These are phyloP conservation scores for Cichladusa arquata DNA, from an alignment of 2,113 vertebrate genomes.

Conservation along the genomic window DNA sequence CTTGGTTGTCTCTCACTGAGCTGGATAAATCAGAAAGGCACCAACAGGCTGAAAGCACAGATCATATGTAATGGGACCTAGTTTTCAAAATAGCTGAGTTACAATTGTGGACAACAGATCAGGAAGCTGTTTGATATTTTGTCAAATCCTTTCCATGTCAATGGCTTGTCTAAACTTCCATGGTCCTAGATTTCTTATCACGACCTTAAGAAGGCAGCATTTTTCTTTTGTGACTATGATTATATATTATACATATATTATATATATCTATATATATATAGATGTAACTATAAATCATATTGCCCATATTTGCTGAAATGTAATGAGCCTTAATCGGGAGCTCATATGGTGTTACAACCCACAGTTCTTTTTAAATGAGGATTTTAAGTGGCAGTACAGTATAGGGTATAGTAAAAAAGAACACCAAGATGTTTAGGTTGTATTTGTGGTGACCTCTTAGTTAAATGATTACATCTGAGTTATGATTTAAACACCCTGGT, in stretches of 20 bases:
- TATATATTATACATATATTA: too few relatives aligned
- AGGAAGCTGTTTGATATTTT: not conserved
- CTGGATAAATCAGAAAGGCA: not conserved
- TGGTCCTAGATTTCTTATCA: not conserved
- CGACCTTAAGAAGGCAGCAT: not conserved
- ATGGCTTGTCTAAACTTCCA: not conserved
- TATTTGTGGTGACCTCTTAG: not conserved
- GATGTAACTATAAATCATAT: not conserved
- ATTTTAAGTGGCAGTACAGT: not conserved
- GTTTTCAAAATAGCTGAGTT: not conserved
- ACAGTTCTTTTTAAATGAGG: not conserved
- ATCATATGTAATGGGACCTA: not conserved
- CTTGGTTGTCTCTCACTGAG: not conserved
- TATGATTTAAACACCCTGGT: not conserved
- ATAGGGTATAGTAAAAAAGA: not conserved
- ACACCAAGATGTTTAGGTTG: not conserved
- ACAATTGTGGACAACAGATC: accelerated
- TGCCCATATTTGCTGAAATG: not conserved
- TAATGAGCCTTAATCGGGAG: not conserved
- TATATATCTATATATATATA: accelerated
- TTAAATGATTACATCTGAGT: not conserved
- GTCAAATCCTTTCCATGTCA: not conserved
- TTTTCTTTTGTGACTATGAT: not conserved
- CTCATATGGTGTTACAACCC: not conserved
- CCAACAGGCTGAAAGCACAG: accelerated